These are phyloP conservation scores for Forbesichthys papilliferus DNA, from an alignment of 2,113 vertebrate genomes.

Conservation along the genomic window DNA sequence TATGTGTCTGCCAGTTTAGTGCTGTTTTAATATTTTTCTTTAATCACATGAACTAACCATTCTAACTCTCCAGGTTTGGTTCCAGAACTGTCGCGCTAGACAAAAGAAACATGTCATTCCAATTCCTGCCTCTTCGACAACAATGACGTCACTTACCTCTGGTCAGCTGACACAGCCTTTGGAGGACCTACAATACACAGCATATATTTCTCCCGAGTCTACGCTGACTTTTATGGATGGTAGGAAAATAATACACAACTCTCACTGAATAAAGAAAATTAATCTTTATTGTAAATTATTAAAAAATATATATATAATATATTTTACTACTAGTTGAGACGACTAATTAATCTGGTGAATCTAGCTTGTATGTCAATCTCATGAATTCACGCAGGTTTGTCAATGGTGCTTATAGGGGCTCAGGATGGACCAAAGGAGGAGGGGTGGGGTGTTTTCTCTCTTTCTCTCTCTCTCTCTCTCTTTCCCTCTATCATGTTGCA, in stretches of 20 bases:
- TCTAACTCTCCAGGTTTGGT: slow-evolving; percentile 87
- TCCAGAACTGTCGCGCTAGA: slow-evolving; percentile 96
- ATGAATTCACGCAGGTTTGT: no score
- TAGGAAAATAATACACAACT: slow-evolving; percentile 57
- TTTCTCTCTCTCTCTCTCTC: no score
- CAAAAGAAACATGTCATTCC: slow-evolving; percentile 95
- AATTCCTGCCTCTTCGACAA: slow-evolving; percentile 78
- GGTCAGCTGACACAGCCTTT: slow-evolving; percentile 86
- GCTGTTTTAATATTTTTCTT: no score
- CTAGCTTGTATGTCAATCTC: no score
- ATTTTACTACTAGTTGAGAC: background rate
- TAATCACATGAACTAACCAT: background rate
- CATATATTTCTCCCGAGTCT: slow-evolving; percentile 86
- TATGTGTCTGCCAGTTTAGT: no score
- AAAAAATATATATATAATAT: background rate
- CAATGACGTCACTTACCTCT: slow-evolving; percentile 79
- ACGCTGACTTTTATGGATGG: slow-evolving; percentile 95
- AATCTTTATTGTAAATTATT: background rate
- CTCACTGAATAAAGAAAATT: background rate
- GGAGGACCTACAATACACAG: slow-evolving; percentile 91
- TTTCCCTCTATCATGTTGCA: no score
- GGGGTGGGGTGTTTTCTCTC: no score
- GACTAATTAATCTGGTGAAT: no score
- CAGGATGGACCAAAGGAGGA: no score
- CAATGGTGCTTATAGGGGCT: no score